These are phyloP conservation scores for Pica pica DNA, from an alignment of 2,113 vertebrate species.

Conservation along the genomic window DNA sequence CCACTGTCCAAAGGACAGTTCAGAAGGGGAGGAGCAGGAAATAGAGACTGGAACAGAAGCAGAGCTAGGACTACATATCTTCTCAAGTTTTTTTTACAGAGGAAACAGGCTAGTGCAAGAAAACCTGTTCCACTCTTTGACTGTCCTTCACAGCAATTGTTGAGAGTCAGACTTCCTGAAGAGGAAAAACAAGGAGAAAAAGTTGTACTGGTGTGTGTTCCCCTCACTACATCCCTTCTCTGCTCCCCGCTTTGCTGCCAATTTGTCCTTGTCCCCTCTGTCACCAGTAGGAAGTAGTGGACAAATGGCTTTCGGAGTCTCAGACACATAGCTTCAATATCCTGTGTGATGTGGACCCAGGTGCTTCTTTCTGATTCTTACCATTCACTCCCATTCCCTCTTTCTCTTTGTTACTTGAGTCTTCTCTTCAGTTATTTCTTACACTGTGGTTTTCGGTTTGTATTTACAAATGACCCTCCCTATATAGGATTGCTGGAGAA, in stretches of 20 bases:
- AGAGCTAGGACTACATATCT: not conserved
- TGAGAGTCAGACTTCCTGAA: not conserved
- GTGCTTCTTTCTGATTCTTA: not conserved
- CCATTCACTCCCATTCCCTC: not conserved
- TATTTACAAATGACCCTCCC: not conserved
- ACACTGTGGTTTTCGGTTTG: not conserved
- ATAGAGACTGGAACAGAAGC: not conserved
- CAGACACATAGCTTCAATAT: not conserved
- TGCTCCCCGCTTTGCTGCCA: rapidly evolving
- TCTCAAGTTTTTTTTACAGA: not conserved
- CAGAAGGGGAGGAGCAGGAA: not conserved
- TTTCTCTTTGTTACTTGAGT: not conserved
- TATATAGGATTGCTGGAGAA: not conserved
- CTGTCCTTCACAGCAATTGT: not conserved
- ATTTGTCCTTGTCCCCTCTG: not conserved
- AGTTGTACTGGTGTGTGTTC: not conserved
- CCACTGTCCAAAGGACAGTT: not conserved
- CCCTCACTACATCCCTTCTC: not conserved
- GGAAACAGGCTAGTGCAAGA: not conserved
- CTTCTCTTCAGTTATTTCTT: not conserved
- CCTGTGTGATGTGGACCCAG: not conserved
- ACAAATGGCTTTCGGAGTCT: not conserved
- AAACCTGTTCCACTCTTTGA: not conserved
- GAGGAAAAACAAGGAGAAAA: not conserved
- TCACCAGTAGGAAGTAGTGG: not conserved